Conservation (phyloP, 92 coral and sea anemone species). For the Heteractis magnifica region DNA sequence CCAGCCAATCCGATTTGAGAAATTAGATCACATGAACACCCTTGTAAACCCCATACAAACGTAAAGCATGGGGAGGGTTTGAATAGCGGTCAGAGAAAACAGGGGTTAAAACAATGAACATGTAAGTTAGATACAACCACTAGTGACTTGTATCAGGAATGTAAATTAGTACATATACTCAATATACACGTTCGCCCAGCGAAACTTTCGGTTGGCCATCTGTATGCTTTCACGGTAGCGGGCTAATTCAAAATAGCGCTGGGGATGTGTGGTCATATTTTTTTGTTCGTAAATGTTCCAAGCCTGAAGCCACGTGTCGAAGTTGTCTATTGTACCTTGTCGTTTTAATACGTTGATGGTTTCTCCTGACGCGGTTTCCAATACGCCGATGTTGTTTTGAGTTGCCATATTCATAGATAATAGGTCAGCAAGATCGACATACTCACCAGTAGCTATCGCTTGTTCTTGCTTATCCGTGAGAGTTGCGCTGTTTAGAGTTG, state of each 20-base stretch:
- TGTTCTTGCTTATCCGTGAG: neutral
- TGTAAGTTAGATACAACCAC: no score
- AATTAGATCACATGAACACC: no score
- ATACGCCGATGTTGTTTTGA: slow-evolving; percentile 1
- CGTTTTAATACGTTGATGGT: slow-evolving; percentile 10
- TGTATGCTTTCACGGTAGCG: slow-evolving; percentile 19
- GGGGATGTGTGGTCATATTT: slow-evolving; percentile 12
- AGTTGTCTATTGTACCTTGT: slow-evolving; percentile 9
- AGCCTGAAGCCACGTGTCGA: slow-evolving; percentile 35
- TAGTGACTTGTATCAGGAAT: no score
- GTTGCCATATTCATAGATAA: no score
- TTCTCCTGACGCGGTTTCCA: slow-evolving; percentile 20
- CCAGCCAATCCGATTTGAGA: no score
- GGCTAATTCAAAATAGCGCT: slow-evolving; percentile 20
- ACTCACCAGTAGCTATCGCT: neutral
- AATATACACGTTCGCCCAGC: slow-evolving; percentile 24
- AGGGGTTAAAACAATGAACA: no score
- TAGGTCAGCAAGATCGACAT: no score
- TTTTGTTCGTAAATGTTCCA: slow-evolving; percentile 19
- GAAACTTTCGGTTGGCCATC: slow-evolving; percentile 16
- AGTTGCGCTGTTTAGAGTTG: no score
- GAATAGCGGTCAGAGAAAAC: no score
- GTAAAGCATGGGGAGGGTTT: no score
- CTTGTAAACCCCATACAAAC: no score
- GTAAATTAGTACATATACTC: no score